Base-by-base conservation (phyloP, 2,888 invertebrate species). In the Dolichomitus sp. region DNA sequence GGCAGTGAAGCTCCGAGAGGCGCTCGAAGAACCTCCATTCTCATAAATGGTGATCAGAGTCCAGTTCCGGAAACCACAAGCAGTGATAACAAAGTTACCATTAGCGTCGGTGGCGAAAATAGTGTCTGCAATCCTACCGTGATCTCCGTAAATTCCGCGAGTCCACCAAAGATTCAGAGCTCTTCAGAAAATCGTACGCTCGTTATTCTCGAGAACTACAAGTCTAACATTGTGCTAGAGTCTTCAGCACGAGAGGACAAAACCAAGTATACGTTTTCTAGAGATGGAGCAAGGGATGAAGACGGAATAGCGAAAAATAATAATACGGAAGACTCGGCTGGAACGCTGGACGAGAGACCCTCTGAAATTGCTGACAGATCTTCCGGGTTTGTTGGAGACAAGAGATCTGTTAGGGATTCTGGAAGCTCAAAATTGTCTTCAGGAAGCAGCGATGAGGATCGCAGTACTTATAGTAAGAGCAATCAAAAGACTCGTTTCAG, bases 1-100 rank as follows among this genome's bases (percentile, higher is more conserved):
- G 84, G 89, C 6, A 88, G 87, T n/a, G 86, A 83, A 0, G 9
- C 63, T 0, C 88, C 87, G 88, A 94, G 96, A 94, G 90, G 97
- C 94, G 91, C 96, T 95, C 72, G 96, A 95, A 91, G 97, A 96
- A 94, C 97, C 95, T 94, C 93, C 27, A 92, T 97, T 30, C 74
- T 92, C n/a, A 92, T 93, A 23, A 92, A 92, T 57, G 89, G 91
- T 2, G 90, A 92, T 33, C 84, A 85, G 52, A 78, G 84, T 9
- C 83, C 82, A 7, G 66, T 79, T 30, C 33, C 77, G 6, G 85
- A 88, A 17, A n/a, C 72, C 12, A 66, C 86, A 23, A 80, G 86
- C 63, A 76, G 88, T 50, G 90, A 90, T 30, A 94, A 94, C 85
- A 94, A 93, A 81, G 94, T 94, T 6, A 94, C 94, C 7, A 94